These are phyloP conservation scores for Acropternis orthonyx DNA, from an alignment of 2,797 vertebrate species.

Conservation along the genomic window DNA sequence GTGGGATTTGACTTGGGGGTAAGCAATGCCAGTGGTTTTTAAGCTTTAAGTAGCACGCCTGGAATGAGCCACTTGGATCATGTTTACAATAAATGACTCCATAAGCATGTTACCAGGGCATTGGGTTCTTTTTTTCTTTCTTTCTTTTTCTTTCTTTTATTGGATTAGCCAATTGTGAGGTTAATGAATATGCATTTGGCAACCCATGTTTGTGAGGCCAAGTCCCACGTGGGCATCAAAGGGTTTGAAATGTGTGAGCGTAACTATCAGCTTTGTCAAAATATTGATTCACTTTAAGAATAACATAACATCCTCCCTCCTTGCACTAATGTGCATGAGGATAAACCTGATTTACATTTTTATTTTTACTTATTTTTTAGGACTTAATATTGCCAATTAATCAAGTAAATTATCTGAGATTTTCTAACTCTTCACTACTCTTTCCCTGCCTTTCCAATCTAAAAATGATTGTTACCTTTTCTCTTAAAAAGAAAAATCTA, in stretches of 20 bases:
- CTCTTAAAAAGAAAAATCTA: not conserved
- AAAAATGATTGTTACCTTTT: not conserved
- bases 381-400: not conserved
- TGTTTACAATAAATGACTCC: conserved; percentile 74
- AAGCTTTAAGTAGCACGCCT: conserved; percentile 33
- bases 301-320: not conserved
- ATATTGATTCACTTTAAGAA: conserved; percentile 70
- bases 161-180: conserved; percentile 74
- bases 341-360: not conserved
- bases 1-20: conserved; percentile 15
- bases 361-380: not conserved
- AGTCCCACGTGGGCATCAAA: conserved; percentile 52
- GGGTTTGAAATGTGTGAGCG: conserved; percentile 59
- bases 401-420: not conserved
- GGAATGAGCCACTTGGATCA: conserved; percentile 48
- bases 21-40: conserved; percentile 29
- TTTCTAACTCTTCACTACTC: not conserved
- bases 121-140: not conserved
- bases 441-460: not conserved
- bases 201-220: conserved; percentile 59
- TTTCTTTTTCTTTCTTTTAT: conserved; percentile 32
- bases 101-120: conserved; percentile 61
- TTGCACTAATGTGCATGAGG: not conserved
- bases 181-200: conserved; percentile 78
- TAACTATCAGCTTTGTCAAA: conserved; percentile 73